phyloP scores from a whole-genome alignment of 2,797 vertebrate genomes.

The Characodon lateralis region DNA sequence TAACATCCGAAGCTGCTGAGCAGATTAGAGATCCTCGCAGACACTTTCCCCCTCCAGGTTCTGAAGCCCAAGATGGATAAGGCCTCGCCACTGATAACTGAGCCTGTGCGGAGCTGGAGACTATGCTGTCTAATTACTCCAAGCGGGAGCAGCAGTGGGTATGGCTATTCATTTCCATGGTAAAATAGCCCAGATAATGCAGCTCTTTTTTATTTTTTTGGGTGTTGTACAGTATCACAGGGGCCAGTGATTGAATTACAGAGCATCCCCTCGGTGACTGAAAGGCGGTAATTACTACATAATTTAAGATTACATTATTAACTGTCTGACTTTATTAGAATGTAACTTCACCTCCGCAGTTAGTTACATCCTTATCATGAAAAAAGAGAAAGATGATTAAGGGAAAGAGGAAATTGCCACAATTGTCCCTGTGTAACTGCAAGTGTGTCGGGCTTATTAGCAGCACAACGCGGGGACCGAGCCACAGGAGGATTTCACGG shows the following conservation, averaged over 20 bases:
- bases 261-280: constrained; percentile 77
- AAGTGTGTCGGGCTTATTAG: constrained; percentile 52
- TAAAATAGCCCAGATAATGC: constrained; percentile 72
- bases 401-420: constrained; percentile 66
- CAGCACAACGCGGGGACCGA: constrained; percentile 2
- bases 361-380: constrained; percentile 78
- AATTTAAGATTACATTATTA: constrained; percentile 86
- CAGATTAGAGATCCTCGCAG: neutral
- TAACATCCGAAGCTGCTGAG: neutral
- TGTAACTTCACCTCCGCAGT: constrained; percentile 80
- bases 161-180: constrained; percentile 74
- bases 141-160: constrained; percentile 46
- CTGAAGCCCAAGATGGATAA: constrained; percentile 74
- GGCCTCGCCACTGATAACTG: constrained; percentile 57
- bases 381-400: constrained; percentile 73
- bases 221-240: constrained; percentile 73
- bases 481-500: constrained; percentile 42
- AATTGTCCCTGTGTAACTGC: constrained; percentile 67
- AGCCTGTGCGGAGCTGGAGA: constrained; percentile 54
- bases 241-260: constrained; percentile 84
- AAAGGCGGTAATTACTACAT: constrained; percentile 81
- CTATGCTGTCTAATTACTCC: constrained; percentile 75
- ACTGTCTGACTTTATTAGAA: constrained; percentile 80
- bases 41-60: constrained; percentile 19
- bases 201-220: constrained; percentile 36